These are phyloP conservation scores for Sebastes iracundus DNA, from an alignment of 2,797 vertebrate species.

Conservation along the genomic window DNA sequence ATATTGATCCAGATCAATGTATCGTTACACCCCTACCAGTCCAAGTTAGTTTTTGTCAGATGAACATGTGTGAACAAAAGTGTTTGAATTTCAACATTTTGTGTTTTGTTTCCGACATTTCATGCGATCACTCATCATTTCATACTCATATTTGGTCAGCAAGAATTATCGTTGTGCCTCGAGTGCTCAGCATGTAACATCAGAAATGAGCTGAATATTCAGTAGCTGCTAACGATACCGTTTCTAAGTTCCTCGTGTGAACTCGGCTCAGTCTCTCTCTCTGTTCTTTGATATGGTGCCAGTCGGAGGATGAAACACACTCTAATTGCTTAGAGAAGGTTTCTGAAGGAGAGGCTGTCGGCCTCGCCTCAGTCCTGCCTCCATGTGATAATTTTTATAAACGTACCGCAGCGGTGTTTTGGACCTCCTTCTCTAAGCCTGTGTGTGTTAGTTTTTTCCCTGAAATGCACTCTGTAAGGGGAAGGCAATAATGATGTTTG, in stretches of 20 bases:
- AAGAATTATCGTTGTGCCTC: background rate
- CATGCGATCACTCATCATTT: background rate
- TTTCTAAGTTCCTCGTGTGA: slow-evolving; percentile 35
- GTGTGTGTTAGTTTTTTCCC: background rate
- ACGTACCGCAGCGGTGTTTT: slow-evolving; percentile 2
- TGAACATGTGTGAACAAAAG: background rate
- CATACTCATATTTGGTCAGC: background rate
- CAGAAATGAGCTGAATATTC: slow-evolving; percentile 43
- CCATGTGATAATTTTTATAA: slow-evolving; percentile 7
- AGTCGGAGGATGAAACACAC: slow-evolving; percentile 51
- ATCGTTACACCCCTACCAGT: too few species aligned
- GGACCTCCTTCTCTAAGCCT: background rate
- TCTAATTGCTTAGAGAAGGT: slow-evolving; percentile 37
- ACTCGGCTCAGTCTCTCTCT: slow-evolving; percentile 11
- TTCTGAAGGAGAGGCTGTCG: slow-evolving; percentile 23
- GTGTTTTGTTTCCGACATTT: background rate
- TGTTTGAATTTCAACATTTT: background rate
- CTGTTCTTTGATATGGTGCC: slow-evolving; percentile 56
- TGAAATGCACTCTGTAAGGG: background rate
- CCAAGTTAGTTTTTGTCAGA: background rate
- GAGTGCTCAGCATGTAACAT: background rate
- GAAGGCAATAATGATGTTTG: background rate
- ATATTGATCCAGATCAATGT: too few species aligned
- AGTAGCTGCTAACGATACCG: slow-evolving; percentile 26
- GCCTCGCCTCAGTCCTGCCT: slow-evolving; percentile 24